Base-by-base conservation (phyloP, 2,888 invertebrate genomes). In the Aporophyla lueneburgensis region DNA sequence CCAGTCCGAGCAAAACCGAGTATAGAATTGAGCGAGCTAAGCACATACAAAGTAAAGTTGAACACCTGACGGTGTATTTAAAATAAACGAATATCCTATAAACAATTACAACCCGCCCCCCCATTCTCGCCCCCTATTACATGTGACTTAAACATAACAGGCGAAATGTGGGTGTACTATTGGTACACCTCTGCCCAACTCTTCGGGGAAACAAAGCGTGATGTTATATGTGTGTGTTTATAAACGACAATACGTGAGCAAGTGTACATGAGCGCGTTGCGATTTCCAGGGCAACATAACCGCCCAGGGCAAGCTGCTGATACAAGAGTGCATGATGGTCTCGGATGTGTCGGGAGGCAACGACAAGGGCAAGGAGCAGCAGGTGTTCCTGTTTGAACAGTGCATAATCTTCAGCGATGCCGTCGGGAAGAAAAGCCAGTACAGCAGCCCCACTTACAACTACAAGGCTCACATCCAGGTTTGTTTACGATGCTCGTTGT, bases 361-460 rank as follows among this genome's bases (percentile, higher is more conserved):
- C 79, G 95, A 95, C 78, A 94, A 93, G 82, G 92, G 91, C 80
- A 94, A 98, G 91, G 99, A 99, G 89, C 97, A 99, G 91, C 98
- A 99, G 94, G 99, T 99, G 83, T 99, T 99, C 97, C 97, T 99
- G 69, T 99, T 99, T 93, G 99, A 99, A 93, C 99, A 99, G 96
- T 99, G 99, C 92, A 98, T 99, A 88, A 99, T 99, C 90, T 99
- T 99, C 95, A 99, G 99, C 89, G 99, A 99, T 92, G 98, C 99
- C 75, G 98, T 99, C 71, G 99, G 99, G 86, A 98, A 98, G 94
- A 99, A 98, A 94, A 98, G 98, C 63, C 99, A 99, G 93, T 99
- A 99, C 94, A 98, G 98, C 86, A 99, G 98, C 97, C 99, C 99
- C 76, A 98, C 98, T 51, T 99, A 99, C 95, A 98, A 99, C 92